Conservation (phyloP, 2,113 vertebrate species). For the Axis porcinus region DNA sequence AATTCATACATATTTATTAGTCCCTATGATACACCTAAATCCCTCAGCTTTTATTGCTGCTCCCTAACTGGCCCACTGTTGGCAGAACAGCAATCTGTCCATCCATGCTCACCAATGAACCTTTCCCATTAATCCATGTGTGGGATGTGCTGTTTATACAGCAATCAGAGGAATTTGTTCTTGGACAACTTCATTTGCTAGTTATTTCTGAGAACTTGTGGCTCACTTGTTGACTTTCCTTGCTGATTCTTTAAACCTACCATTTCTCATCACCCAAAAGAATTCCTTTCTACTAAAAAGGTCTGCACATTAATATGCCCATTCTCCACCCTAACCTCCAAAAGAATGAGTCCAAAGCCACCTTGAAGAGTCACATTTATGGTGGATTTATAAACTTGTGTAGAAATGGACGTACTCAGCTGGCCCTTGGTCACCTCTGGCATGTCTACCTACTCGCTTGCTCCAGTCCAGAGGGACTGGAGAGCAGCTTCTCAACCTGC, state of each 20-base stretch:
- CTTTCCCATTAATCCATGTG: not conserved
- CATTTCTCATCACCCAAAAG: not conserved
- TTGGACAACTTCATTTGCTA: not conserved
- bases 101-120: not conserved
- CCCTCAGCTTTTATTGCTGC: not conserved
- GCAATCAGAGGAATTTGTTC: not conserved
- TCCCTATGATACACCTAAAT: not conserved
- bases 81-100: not conserved
- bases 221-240: conserved; percentile 14
- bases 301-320: not conserved
- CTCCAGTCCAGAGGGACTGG: not conserved
- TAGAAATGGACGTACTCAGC: not conserved
- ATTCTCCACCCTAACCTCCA: not conserved
- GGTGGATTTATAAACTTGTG: not conserved
- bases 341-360: not conserved
- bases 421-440: not conserved
- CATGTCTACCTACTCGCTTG: not conserved
- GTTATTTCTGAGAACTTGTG: not conserved
- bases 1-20: not conserved
- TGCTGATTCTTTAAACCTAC: conserved; percentile 19
- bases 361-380: not conserved
- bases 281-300: not conserved
- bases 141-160: not conserved
- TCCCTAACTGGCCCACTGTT: not conserved
- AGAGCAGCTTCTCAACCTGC: not conserved